Evolutionary conservation across 2,113 vertebrate genomes (phyloP), one percentile per base, ranked within the genome.

Genomic region (Nerophis lumbriciformis): DNA sequence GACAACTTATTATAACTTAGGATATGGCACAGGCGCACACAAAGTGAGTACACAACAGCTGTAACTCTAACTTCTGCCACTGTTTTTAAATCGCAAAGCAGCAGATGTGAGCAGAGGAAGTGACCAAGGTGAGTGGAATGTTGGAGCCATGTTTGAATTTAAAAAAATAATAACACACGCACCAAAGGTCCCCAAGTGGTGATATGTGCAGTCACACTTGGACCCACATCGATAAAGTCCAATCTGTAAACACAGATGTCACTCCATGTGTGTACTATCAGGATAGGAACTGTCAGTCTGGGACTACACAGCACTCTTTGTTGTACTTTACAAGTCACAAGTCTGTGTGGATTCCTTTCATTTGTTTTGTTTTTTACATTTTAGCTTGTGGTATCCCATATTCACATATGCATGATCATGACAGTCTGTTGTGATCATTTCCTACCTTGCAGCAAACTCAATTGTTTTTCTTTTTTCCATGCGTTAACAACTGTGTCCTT

Each of bases 51-150:
- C 6, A 55, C 66, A 66, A 63, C 82, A 85, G 80, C 76, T 77
- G 74, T 50, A 75, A 66, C 66, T 78, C 79, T 91, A 87, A 90
- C 85, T 48, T 62, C 63, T 80, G 59, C 90, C 79, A 83, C 83
- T 87, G 81, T 88, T 85, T 87, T 89, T 88, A 91, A 92, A 94
- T 93, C 90, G 90, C 94, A 83, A 88, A 72, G 92, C 90, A 75
- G 92, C 93, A 98, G 97, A 91, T 97, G 88, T 95, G 93, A 93
- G 89, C 92, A 84, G 91, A 96, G 88, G 95, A 97, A 89, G 91
- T 97, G 87, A 93, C 93, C 4, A 93, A 94, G 95, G 96, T 99
- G 92, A 97, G 94, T 92, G 92, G 89, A 91, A 85, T 77, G 83
- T 86, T 89, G 75, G 67, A 69, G 68, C 61, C 82, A 67, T 73